phyloP scores from a whole-genome alignment of 2,888 invertebrate genomes.

The Sicus ferrugineus region DNA sequence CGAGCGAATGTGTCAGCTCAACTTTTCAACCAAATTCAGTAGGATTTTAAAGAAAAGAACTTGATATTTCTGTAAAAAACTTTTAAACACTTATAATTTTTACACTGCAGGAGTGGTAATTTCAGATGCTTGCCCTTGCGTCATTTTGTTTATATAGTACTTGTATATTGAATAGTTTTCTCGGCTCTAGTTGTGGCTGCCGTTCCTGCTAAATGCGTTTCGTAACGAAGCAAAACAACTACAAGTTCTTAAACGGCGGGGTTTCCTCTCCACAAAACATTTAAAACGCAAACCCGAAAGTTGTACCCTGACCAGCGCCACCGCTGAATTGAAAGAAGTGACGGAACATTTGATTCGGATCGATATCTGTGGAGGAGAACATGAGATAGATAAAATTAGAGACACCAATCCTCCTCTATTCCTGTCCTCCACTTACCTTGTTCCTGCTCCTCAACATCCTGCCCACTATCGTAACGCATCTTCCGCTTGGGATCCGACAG shows the following conservation, averaged over 20 bases:
- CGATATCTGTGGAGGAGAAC: conserved; percentile 71
- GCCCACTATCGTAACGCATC: conserved; percentile 88
- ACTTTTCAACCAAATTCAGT: too few species aligned
- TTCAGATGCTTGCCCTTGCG: neutral
- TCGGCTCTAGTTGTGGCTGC: neutral
- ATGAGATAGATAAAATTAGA: conserved; percentile 29
- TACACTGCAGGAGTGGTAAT: conserved; percentile 15
- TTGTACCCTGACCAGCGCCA: conserved; percentile 69
- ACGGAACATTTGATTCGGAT: conserved; percentile 86
- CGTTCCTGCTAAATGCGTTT: neutral
- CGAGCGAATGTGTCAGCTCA: too few species aligned
- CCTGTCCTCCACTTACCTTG: conserved; percentile 48
- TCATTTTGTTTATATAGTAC: neutral
- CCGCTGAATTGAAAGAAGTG: conserved; percentile 77
- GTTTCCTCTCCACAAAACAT: conserved; percentile 25
- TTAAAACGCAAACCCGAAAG: conserved; percentile 60
- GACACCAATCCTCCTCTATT: neutral
- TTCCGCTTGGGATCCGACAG: conserved; percentile 91
- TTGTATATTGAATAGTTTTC: neutral
- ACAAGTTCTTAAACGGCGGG: conserved; percentile 35
- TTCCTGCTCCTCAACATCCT: conserved; percentile 79
- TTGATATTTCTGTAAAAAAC: too few species aligned
- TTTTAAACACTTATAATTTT: too few species aligned
- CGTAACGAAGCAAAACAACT: conserved; percentile 31
- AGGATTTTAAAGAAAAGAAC: too few species aligned